Evolutionary conservation across 2,113 vertebrate species (phyloP).

Genomic region (Oplegnathus fasciatus): DNA sequence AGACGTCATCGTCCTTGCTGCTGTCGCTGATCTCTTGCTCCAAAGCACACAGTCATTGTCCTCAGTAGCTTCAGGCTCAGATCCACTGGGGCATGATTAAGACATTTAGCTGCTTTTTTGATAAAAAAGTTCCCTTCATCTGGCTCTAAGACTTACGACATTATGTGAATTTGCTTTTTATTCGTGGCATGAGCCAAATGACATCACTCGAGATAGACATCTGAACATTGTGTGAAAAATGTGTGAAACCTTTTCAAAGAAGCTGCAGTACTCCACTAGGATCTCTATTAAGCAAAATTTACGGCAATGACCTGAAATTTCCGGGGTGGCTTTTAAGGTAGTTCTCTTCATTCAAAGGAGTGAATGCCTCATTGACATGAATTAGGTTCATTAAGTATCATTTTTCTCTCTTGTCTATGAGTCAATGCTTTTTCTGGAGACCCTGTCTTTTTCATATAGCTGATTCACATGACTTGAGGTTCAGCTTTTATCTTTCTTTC

Average conservation of each 20-base stretch:
- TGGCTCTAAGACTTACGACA: background rate
- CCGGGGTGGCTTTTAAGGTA: background rate
- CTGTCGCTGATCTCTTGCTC: constrained; percentile 74
- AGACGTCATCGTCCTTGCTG: constrained; percentile 75
- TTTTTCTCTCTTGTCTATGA: background rate
- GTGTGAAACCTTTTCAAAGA: constrained; percentile 23
- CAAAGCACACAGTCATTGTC: constrained; percentile 70
- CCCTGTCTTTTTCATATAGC: background rate
- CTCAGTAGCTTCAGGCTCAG: constrained; percentile 60
- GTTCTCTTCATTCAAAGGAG: constrained; percentile 3
- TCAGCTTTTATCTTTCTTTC: constrained; percentile 28
- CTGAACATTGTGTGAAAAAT: constrained; percentile 13
- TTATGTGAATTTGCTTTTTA: constrained; percentile 16
- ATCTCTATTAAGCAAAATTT: background rate
- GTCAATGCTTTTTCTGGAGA: background rate
- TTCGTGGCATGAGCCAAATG: constrained; percentile 21
- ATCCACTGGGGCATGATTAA: constrained; percentile 64
- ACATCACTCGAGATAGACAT: constrained; percentile 8
- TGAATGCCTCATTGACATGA: background rate
- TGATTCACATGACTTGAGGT: constrained; percentile 43
- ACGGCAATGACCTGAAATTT: background rate
- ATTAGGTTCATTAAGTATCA: constrained; percentile 16
- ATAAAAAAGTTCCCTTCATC: constrained; percentile 21
- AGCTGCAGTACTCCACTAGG: background rate
- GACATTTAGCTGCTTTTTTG: constrained; percentile 58